Percentiles rank a stretch among this genome's conserved stretches.
Conservation (phyloP, 2,888 invertebrate species). For the Panzeria rudis region DNA sequence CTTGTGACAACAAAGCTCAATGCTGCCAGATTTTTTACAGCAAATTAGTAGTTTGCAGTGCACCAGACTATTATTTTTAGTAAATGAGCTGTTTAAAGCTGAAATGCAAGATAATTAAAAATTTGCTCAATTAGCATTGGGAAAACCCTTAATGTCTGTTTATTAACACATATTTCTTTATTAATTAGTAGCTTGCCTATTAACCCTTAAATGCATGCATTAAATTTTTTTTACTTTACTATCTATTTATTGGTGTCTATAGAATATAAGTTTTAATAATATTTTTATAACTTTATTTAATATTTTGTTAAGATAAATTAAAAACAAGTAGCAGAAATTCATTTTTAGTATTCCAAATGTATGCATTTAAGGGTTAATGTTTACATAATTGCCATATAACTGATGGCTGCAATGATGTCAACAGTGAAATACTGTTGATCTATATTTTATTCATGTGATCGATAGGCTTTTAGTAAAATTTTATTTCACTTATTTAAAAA, state of each 20-base stretch:
- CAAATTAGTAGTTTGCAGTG: no score
- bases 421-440: no score
- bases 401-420: background rate
- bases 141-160: no score
- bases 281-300: background rate
- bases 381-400: no score
- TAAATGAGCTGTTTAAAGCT: no score
- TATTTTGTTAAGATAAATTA: background rate
- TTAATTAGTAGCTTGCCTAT: constrained; percentile 26
- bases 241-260: background rate
- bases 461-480: background rate
- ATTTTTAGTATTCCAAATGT: background rate
- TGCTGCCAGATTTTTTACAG: no score
- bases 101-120: no score
- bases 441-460: background rate
- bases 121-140: no score
- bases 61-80: no score
- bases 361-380: constrained; percentile 41
- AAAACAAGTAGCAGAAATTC: background rate
- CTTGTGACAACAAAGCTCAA: no score
- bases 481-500: background rate
- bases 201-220: constrained; percentile 64
- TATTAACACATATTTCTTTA: background rate
- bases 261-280: background rate
- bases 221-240: background rate